Percentiles rank a stretch among this genome's conserved stretches.
These are phyloP conservation scores for Myotis daubentonii DNA, from an alignment of 2,797 vertebrate genomes.

Conservation along the genomic window DNA sequence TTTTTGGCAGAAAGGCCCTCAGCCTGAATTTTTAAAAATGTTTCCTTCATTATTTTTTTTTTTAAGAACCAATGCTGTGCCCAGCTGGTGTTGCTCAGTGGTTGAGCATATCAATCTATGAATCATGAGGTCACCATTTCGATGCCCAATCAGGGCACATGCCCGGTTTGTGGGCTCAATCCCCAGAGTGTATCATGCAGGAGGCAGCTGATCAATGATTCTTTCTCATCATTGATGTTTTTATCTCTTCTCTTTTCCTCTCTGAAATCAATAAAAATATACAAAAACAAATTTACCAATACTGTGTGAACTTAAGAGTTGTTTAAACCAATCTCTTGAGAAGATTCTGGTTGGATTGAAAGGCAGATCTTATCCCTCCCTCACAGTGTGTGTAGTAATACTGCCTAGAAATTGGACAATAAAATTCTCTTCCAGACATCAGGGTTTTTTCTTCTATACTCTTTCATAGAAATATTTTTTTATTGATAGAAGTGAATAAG, in stretches of 20 bases:
- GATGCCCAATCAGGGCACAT: background rate
- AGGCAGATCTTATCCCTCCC: background rate
- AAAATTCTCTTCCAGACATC: background rate
- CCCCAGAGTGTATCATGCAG: background rate
- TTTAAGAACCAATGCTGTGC: background rate
- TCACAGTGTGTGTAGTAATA: background rate
- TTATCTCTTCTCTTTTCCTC: background rate
- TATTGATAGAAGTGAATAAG: constrained; percentile 39
- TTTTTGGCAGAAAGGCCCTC: background rate
- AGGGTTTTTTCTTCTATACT: background rate
- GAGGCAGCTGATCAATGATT: background rate
- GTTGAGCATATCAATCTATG: too few relatives aligned
- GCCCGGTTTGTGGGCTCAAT: background rate
- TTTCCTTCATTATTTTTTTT: background rate
- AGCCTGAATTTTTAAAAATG: background rate
- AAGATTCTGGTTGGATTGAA: background rate
- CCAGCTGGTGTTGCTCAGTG: too few relatives aligned
- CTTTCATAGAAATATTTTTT: constrained; percentile 25
- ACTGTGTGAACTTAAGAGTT: background rate
- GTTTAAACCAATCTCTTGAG: background rate
- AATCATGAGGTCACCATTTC: background rate
- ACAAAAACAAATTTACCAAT: background rate
- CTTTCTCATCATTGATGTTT: background rate
- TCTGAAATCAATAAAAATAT: background rate
- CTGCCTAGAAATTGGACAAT: background rate